phyloP scores from a whole-genome alignment of 2,797 vertebrate species.

The Amblyraja radiata region DNA sequence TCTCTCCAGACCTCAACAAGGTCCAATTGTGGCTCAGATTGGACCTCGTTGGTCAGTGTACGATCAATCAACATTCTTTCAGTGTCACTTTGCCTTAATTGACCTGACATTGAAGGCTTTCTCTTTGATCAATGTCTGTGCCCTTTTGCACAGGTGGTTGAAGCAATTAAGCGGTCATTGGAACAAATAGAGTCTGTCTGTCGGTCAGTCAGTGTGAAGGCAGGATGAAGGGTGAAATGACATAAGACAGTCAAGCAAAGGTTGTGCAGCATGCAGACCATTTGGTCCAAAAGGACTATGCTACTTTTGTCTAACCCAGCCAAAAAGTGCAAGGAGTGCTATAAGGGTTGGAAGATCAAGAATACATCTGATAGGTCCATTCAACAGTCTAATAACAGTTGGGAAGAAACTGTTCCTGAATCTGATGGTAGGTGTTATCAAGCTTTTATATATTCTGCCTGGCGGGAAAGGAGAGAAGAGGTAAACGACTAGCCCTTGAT shows the following conservation, averaged over 20 bases:
- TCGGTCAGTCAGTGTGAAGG: not conserved
- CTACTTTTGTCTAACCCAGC: not conserved
- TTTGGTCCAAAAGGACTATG: not conserved
- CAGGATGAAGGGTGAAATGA: not conserved
- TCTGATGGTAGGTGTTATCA: too few species aligned
- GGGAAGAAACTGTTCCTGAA: too few species aligned
- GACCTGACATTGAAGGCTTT: not conserved
- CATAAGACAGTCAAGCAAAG: not conserved
- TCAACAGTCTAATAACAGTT: too few species aligned
- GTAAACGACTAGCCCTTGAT: too few species aligned
- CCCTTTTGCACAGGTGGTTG: not conserved
- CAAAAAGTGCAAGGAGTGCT: not conserved
- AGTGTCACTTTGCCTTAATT: not conserved
- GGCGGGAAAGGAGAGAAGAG: too few species aligned
- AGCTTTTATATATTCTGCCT: too few species aligned
- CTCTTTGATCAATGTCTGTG: not conserved
- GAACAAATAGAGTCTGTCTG: not conserved
- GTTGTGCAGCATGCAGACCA: not conserved
- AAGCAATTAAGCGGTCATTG: not conserved
- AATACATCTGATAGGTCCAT: too few species aligned
- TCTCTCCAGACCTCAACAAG: not conserved
- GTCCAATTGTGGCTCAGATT: not conserved
- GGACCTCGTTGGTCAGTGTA: not conserved
- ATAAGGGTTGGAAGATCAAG: too few species aligned
- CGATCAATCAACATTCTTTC: not conserved